Percentiles rank a stretch among this genome's conserved stretches.
Conservation (phyloP, 2,888 invertebrate species). For the Watsonalla binaria region DNA sequence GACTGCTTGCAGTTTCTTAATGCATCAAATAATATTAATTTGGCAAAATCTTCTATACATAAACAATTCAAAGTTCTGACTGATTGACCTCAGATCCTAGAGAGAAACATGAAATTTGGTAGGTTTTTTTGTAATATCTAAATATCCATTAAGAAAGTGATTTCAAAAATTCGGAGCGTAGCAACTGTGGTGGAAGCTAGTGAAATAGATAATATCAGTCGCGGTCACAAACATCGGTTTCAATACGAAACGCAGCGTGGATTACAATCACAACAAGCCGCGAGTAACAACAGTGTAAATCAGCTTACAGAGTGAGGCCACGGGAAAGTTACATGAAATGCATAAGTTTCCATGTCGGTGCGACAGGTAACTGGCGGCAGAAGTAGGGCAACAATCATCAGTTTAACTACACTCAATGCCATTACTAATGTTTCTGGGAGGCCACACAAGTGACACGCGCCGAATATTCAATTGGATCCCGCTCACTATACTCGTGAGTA, state of each 20-base stretch:
- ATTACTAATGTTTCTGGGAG: slow-evolving; percentile 56
- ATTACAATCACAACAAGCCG: background rate
- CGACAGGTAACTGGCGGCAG: slow-evolving; percentile 18
- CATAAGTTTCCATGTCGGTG: background rate
- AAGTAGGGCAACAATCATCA: slow-evolving; percentile 48
- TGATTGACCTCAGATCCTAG: too few relatives aligned
- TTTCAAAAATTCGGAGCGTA: too few relatives aligned
- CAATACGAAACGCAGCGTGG: background rate
- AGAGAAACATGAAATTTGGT: too few relatives aligned
- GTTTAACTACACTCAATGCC: slow-evolving; percentile 54
- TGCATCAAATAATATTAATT: too few relatives aligned
- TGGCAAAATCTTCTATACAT: too few relatives aligned
- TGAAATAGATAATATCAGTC: too few relatives aligned
- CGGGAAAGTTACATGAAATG: background rate
- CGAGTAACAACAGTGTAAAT: background rate
- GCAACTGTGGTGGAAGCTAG: too few relatives aligned
- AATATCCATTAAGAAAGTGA: too few relatives aligned
- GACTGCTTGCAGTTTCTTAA: too few relatives aligned
- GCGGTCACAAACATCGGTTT: too few relatives aligned
- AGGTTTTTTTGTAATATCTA: too few relatives aligned
- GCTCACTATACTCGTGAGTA: slow-evolving; percentile 6
- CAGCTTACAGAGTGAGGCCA: background rate
- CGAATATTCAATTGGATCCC: slow-evolving; percentile 63
- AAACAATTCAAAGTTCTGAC: too few relatives aligned
- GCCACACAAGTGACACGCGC: slow-evolving; percentile 59